Evolutionary conservation across 2,888 invertebrate species (phyloP).

Genomic region (Tipula unca): DNA sequence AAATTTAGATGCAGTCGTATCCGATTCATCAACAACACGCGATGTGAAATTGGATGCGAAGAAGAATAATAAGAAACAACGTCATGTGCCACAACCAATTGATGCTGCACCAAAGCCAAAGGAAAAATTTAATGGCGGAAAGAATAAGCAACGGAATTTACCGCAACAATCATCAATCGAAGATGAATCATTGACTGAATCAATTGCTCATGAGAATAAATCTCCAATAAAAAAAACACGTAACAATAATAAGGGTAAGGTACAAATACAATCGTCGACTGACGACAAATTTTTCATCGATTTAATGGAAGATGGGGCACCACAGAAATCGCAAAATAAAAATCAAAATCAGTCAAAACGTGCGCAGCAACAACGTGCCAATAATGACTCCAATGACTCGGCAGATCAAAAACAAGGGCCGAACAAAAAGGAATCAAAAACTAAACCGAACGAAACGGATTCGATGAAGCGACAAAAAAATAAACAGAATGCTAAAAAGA

Average conservation of each 20-base stretch:
- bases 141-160: neutral
- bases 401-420: neutral
- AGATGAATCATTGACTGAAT: neutral
- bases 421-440: neutral
- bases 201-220: neutral
- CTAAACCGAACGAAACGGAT: neutral
- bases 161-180: neutral
- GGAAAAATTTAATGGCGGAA: constrained; percentile 20
- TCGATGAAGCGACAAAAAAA: neutral
- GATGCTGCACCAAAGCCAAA: constrained; percentile 16
- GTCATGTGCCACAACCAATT: neutral
- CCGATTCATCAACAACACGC: neutral
- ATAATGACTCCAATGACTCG: neutral
- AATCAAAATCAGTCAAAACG: neutral
- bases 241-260: constrained; percentile 19
- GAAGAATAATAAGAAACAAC: constrained; percentile 15
- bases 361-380: neutral
- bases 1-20: neutral
- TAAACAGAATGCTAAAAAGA: neutral
- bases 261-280: constrained; percentile 17
- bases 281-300: neutral
- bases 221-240: neutral
- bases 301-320: neutral
- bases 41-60: neutral
- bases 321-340: neutral